Base-by-base conservation (phyloP, 2,888 invertebrate genomes). In the Ectropis crepuscularia region DNA sequence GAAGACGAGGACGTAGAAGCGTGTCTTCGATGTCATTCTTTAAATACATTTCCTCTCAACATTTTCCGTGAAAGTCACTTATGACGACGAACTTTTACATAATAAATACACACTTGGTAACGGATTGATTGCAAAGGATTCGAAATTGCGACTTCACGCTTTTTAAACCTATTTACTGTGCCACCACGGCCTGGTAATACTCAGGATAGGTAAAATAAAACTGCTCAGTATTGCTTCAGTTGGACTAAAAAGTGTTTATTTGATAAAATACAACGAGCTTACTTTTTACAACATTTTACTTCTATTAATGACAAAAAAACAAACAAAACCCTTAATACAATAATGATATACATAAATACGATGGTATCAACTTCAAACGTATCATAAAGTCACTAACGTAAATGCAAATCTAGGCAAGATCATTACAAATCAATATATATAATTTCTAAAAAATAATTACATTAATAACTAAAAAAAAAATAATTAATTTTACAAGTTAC, bases 211-310 rank as follows among this genome's bases (percentile, higher is more conserved):
- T 12, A 37, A 87, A 90, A 89, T 87, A 85, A 92, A 92, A 91
- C 85, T 76, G 79, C 87, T 71, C 70, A 73, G 67, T 90, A 89
- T 91, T 90, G 90, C 90, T 92, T 92, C 91, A 92, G 92, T 92
- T 92, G 92, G 92, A 92, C 92, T 92, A 92, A 92, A 92, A 92
- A 92, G 92, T 92, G 92, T 92, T 92, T 92, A 92, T 91, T 92
- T 91, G 92, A 92, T 92, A 92, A 92, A 92, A 92, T 92, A 92
- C 92, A 92, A 92, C 92, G 92, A 92, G 91, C 92, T 92, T 92
- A 92, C 91, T 92, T 92, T 92, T 92, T 92, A 92, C 92, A 92
- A 92, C 92, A 92, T 92, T 92, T 92, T 91, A 92, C 88, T 91
- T 90, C 90, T 91, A 92, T 87, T 85, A 91, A 91, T 90, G 90